Conservation (phyloP, 2,888 invertebrate species). For the Thyatira batis region DNA sequence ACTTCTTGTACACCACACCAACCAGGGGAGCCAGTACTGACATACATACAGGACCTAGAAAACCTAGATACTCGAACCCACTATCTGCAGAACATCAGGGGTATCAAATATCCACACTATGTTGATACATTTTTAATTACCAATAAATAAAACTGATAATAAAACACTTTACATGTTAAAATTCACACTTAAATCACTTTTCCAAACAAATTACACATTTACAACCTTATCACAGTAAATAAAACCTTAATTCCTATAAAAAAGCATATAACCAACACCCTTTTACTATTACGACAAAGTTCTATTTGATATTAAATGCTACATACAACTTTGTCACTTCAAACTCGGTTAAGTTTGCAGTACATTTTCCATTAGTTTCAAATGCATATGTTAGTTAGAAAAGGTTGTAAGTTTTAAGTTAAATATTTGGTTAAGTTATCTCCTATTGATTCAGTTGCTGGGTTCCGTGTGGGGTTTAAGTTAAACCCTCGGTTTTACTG, state of each 20-base stretch:
- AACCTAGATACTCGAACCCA: no score
- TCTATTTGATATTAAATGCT: background rate
- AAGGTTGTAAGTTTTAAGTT: constrained; percentile 16
- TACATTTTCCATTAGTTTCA: background rate
- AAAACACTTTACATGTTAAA: constrained; percentile 1
- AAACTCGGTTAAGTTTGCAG: background rate
- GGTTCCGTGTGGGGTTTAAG: constrained; percentile 17
- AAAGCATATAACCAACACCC: background rate
- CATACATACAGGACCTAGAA: no score
- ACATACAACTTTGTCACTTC: background rate
- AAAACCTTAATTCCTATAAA: background rate
- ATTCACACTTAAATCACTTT: background rate
- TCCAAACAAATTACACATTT: background rate
- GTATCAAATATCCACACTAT: no score
- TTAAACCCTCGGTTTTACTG: constrained; percentile 25
- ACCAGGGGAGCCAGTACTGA: no score
- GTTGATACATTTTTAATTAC: background rate
- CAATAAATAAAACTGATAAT: no score
- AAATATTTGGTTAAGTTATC: constrained; percentile 29
- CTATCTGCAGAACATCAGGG: no score
- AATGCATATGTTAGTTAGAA: constrained; percentile 1
- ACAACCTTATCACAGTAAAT: background rate
- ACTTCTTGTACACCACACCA: no score
- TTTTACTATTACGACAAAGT: background rate
- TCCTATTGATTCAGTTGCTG: constrained; percentile 39